Base-by-base conservation (phyloP, 2,797 vertebrate species). In the Heteromormyrus szaboi region DNA sequence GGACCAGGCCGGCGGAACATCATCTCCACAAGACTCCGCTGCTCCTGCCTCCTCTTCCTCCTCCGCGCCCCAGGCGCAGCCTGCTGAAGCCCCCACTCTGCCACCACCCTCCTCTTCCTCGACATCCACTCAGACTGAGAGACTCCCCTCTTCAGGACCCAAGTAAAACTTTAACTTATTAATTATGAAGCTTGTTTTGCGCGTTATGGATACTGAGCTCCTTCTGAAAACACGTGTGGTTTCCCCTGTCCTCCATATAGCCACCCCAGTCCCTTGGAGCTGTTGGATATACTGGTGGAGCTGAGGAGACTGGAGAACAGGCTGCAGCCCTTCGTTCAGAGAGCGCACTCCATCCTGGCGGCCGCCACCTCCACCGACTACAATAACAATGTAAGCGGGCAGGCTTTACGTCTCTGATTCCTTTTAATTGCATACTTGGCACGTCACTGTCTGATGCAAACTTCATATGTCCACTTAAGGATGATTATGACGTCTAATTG, bases 261-360 rank as follows among this genome's bases (percentile, higher is more conserved):
- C 92, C 97, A 97, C 87, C 97, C 97, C 0, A 96, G 96, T 68
- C 98, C 98, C 0, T 93, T 94, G 0, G 98, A 98, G 91, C 93
- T 97, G 87, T 96, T 97, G 0, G 97, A 98, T 92, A 96, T 98
- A 89, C 93, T 98, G 87, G 96, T 96, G 87, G 97, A 98, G 90
- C 94, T 98, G 3, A 95, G 96, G 44, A 92, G 97, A 50, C 95
- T 97, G 68, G 97, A 98, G 92, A 96, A 96, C 90, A 93, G 97
- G 85, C 96, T 98, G 86, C 96, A 97, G 90, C 98, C 98, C 9
- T 98, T 98, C 91, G 94, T 98, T 90, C 97, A 98, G 92, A 96
- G 97, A 90, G 97, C 97, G 89, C 96, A 97, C 85, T 96, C 96
- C 87, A 96, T 98, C 89, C 93, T 98, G 90, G 97, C 96, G 48